Evolutionary conservation across 1,140 invertebrate genomes (phyloP).

Genomic region (Cyphomyrmex costatus): DNA sequence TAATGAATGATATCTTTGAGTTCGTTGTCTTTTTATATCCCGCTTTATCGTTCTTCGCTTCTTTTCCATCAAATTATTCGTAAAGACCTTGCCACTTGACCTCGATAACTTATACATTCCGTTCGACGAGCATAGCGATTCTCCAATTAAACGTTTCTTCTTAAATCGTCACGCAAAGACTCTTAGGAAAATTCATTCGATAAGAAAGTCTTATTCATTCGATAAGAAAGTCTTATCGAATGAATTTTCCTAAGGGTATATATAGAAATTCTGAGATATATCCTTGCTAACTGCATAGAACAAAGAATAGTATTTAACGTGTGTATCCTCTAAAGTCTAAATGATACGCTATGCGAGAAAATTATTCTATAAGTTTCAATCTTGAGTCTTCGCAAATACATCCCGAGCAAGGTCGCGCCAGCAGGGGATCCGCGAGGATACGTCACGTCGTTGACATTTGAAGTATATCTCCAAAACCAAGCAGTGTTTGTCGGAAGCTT

Average conservation of each 20-base stretch:
- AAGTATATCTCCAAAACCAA: conserved; percentile 64
- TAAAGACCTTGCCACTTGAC: conserved; percentile 49
- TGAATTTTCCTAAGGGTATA: too few relatives aligned
- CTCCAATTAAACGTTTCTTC: background rate
- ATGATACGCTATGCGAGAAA: background rate
- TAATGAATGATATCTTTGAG: conserved; percentile 67
- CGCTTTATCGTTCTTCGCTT: conserved; percentile 30
- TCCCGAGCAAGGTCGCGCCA: conserved; percentile 30
- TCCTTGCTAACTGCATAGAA: background rate
- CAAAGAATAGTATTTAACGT: background rate
- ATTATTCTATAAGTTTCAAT: conserved; percentile 67
- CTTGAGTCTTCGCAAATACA: conserved; percentile 65
- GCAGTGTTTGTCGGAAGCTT: conserved; percentile 72
- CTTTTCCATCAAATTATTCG: conserved; percentile 62
- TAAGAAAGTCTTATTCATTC: too few relatives aligned
- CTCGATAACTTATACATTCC: conserved; percentile 44
- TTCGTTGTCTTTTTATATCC: background rate
- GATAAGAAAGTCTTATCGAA: too few relatives aligned
- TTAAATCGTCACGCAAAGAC: background rate
- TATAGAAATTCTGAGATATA: background rate
- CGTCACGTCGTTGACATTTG: conserved; percentile 73
- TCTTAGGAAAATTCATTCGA: background rate
- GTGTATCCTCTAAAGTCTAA: background rate
- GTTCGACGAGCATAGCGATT: background rate
- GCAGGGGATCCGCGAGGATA: conserved; percentile 43